Conservation (phyloP, 2,888 invertebrate genomes). For the Lycophotia porphyrea region DNA sequence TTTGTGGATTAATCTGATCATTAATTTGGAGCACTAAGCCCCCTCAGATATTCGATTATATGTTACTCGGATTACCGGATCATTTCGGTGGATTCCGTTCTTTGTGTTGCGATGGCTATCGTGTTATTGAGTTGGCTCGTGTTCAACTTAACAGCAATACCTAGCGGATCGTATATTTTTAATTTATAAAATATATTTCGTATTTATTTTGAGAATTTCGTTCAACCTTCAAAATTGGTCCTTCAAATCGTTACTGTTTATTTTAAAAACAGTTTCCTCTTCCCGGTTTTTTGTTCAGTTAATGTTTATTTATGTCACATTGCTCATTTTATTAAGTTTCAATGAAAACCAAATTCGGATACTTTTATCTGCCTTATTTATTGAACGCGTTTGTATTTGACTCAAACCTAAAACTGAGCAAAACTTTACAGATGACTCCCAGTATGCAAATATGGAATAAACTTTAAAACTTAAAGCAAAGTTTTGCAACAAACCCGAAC, state of each 20-base stretch:
- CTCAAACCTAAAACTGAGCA: conserved; percentile 9
- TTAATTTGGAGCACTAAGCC: conserved; percentile 70
- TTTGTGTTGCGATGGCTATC: conserved; percentile 64
- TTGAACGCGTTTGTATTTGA: not conserved
- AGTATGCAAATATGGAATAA: conserved; percentile 34
- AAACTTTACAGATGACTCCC: conserved; percentile 26
- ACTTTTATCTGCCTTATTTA: not conserved
- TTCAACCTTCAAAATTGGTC: not conserved
- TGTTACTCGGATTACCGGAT: conserved; percentile 60
- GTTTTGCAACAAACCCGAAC: conserved; percentile 48
- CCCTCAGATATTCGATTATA: conserved; percentile 66
- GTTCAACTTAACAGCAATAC: conserved; percentile 63
- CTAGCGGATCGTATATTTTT: conserved; percentile 47
- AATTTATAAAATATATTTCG: conserved; percentile 35
- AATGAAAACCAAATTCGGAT: not conserved
- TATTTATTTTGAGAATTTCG: conserved; percentile 35
- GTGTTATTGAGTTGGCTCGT: conserved; percentile 68
- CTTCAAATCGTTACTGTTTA: conserved; percentile 5
- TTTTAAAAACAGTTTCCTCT: conserved; percentile 21
- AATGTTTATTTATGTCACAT: not conserved
- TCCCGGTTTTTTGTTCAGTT: conserved; percentile 2
- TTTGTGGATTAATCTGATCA: conserved; percentile 73
- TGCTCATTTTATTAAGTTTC: not conserved
- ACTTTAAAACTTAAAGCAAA: conserved; percentile 46
- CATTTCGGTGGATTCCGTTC: conserved; percentile 56